Evolutionary conservation across 2,797 vertebrate species (phyloP).

Genomic region (Hippopotamyrus pictus): DNA sequence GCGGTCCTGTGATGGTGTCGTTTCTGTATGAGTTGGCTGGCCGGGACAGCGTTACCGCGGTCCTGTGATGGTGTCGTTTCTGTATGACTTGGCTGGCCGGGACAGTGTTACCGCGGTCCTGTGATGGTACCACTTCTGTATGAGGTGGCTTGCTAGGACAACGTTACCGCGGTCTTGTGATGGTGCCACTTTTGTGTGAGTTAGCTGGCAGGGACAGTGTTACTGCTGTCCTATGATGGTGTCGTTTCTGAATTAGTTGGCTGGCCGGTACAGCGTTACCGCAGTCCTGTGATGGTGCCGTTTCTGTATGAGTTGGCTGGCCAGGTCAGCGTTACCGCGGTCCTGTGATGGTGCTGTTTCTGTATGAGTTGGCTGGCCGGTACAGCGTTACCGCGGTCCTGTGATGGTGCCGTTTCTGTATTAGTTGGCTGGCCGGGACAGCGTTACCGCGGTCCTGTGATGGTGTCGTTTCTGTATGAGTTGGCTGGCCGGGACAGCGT

Average conservation of each 20-base stretch:
- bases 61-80: not conserved
- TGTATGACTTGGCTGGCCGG: not conserved
- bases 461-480: not conserved
- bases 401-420: not conserved
- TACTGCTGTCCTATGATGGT: not conserved
- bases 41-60: not conserved
- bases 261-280: not conserved
- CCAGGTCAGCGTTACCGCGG: not conserved
- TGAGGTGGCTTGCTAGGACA: not conserved
- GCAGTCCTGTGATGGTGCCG: not conserved
- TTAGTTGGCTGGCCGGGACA: not conserved
- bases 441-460: not conserved
- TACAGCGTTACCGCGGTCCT: not conserved
- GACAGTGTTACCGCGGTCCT: not conserved
- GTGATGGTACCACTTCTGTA: not conserved
- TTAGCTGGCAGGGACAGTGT: accelerated
- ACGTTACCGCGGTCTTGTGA: not conserved
- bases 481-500: not conserved
- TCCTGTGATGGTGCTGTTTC: not conserved
- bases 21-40: not conserved
- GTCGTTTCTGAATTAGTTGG: not conserved
- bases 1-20: not conserved
- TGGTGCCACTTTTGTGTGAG: not conserved
- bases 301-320: not conserved
- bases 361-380: not conserved